Base-by-base conservation (phyloP, 2,888 invertebrate species). In the Bellardia bayeri region DNA sequence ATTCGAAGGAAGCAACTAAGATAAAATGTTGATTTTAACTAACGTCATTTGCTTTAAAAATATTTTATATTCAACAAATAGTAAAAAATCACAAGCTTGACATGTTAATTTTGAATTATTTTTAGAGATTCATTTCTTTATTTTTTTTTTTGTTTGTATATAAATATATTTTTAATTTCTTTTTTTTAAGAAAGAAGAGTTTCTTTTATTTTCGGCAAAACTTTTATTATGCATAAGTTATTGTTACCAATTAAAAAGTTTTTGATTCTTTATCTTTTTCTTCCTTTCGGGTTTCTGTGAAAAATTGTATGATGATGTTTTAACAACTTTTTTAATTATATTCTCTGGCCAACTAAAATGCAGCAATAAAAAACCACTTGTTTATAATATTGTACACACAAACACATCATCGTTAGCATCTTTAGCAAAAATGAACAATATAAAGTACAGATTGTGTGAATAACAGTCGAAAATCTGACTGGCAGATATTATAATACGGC, bases 251-350 rank as follows among this genome's bases (percentile, higher is more conserved):
- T 74, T 68, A 16, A 80, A 80, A 85, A 79, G 72, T 80, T 85
- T 49, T 49, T 68, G 30, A 78, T 72, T 74, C 51, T 76, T 82
- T 74, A 58, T 71, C 5, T 49, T 79, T 49, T 40, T 54, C 45
- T 13, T 51, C 40, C 37, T 72, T 72, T 79, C 16, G 11, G 33
- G 49, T 56, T 71, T 76, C 40, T 58, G 45, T 56, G 42, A 58
- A 63, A 74, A 61, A 68, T 45, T 72, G 23, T 64, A 58, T 66
- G 68, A 79, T 80, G 74, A 68, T 79, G 84, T 74, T 80, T 79
- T 74, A 79, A 85, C 56, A 85, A 80, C 79, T 85, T 85, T 85
- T 85, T 85, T 85, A 85, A 85, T 85, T 85, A 85, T 80, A 58
- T 80, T 74, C 69, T 42, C 68, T 68, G 74, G 74, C 61, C 66